These are phyloP conservation scores for Heterocephalus glaber DNA, from an alignment of 2,113 vertebrate species.

Conservation along the genomic window DNA sequence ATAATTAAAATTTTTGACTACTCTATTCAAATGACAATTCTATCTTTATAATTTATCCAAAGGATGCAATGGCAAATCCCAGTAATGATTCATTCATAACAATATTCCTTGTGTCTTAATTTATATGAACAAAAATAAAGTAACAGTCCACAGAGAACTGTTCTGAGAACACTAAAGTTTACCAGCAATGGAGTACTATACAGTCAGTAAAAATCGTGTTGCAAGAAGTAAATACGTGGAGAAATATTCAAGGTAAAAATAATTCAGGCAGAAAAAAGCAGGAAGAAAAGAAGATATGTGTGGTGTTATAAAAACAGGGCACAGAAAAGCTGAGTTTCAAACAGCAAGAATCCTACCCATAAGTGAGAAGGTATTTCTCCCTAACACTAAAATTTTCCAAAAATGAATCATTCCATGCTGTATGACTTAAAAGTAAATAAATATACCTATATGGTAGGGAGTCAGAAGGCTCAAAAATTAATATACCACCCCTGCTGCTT, in stretches of 20 bases:
- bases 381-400: background rate
- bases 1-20: background rate
- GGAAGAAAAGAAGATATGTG: background rate
- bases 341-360: too few relatives aligned
- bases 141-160: fast-evolving
- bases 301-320: fast-evolving
- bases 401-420: background rate
- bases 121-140: background rate
- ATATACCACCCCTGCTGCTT: fast-evolving
- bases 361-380: background rate
- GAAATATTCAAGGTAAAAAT: background rate
- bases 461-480: background rate
- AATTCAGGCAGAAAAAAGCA: background rate
- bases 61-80: background rate
- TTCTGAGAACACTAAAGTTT: background rate
- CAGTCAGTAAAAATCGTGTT: background rate
- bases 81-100: background rate
- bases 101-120: fast-evolving
- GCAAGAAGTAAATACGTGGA: background rate
- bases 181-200: background rate
- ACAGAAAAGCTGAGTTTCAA: too few relatives aligned
- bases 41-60: background rate
- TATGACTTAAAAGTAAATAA: background rate
- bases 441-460: background rate
- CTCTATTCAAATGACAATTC: background rate